phyloP scores from a whole-genome alignment of 2,888 invertebrate species.

The Eupithecia centaureata region DNA sequence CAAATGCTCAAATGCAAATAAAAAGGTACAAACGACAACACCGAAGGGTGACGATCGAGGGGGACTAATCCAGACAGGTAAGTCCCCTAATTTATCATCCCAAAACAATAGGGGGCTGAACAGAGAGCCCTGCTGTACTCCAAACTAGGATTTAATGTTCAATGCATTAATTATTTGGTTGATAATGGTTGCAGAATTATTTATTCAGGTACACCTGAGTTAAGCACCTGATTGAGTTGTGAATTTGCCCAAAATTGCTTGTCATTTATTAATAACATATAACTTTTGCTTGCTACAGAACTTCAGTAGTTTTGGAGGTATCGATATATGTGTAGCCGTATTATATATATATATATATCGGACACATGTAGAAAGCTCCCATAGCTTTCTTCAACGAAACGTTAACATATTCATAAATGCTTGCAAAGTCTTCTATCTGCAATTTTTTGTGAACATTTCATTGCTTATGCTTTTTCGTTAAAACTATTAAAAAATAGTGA shows the following conservation, averaged over 20 bases:
- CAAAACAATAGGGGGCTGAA: slow-evolving; percentile 74
- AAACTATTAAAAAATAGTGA: not conserved
- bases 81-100: slow-evolving; percentile 82
- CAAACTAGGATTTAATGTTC: slow-evolving; percentile 65
- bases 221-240: not conserved
- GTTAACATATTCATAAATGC: not conserved
- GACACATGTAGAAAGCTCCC: no score
- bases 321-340: not conserved
- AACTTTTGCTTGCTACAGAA: not conserved
- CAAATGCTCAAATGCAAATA: slow-evolving; percentile 75
- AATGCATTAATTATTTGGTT: slow-evolving; percentile 52
- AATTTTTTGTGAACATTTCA: not conserved
- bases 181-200: slow-evolving; percentile 43
- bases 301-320: not conserved
- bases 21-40: slow-evolving; percentile 68
- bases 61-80: slow-evolving; percentile 81
- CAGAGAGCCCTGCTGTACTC: slow-evolving; percentile 56
- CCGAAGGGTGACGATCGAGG: slow-evolving; percentile 67
- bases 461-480: not conserved
- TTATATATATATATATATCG: not conserved
- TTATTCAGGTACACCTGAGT: not conserved
- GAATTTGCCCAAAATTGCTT: not conserved
- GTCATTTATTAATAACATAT: not conserved
- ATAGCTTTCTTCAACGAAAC: not conserved
- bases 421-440: not conserved